These are phyloP conservation scores for Anoplopoma fimbria DNA, from an alignment of 2,113 vertebrate genomes.

Conservation along the genomic window DNA sequence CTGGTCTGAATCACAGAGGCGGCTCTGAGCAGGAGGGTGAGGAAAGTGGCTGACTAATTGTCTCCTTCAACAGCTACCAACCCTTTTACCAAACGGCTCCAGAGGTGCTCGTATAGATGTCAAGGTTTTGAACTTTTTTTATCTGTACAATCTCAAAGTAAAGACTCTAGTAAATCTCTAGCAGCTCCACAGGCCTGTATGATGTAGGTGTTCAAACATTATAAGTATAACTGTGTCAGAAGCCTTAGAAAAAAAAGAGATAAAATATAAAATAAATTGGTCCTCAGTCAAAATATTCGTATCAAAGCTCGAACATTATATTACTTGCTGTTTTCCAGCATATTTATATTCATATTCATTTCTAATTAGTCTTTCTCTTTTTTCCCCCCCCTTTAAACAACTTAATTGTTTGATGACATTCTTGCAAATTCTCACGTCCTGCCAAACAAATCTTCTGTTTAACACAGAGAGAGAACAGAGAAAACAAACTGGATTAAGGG, in stretches of 20 bases:
- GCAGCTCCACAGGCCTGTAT: neutral
- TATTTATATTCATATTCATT: neutral
- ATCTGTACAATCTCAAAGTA: neutral
- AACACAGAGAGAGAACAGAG: neutral
- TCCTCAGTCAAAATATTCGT: neutral
- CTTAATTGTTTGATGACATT: neutral
- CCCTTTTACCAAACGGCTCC: too few species aligned
- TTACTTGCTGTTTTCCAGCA: neutral
- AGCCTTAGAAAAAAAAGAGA: neutral
- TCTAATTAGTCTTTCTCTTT: neutral
- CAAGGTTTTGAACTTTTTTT: too few species aligned
- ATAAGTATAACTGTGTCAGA: neutral
- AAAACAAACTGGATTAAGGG: neutral
- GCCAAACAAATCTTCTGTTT: constrained; percentile 1
- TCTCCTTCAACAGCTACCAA: too few species aligned
- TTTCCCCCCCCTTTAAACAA: too few species aligned
- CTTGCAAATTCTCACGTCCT: neutral
- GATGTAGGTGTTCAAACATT: neutral
- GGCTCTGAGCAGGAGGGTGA: neutral
- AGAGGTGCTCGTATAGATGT: neutral
- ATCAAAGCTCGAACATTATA: too few species aligned
- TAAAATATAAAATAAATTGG: neutral
- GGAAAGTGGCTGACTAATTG: too few species aligned
- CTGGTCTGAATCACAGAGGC: neutral
- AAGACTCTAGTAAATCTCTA: too few species aligned